Evolutionary conservation across 2,113 vertebrate species (phyloP), one percentile per base, ranked within the genome.

Genomic region (Rhinopomastus cyanomelas): DNA sequence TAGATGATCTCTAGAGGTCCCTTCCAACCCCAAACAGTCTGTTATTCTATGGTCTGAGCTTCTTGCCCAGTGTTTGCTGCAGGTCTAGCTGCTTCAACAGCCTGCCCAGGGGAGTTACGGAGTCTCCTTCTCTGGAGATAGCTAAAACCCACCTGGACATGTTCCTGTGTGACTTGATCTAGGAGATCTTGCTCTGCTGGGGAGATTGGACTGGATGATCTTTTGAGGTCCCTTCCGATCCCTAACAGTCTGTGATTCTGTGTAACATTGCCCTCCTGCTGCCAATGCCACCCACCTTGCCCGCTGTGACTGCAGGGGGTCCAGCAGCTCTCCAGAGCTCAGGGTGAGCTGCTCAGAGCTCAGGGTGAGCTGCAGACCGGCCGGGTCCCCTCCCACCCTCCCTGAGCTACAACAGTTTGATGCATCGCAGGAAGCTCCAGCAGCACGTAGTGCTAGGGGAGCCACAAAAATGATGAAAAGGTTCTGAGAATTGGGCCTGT

Each of bases 211-310:
- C n/a, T n/a, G n/a, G n/a, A n/a, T n/a, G n/a, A n/a, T n/a, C n/a
- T n/a, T n/a, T n/a, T n/a, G n/a, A n/a, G n/a, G n/a, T n/a, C n/a
- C n/a, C n/a, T n/a, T n/a, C n/a, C n/a, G n/a, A n/a, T n/a, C n/a
- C n/a, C n/a, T n/a, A n/a, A n/a, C n/a, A n/a, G n/a, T n/a, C n/a
- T n/a, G n/a, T n/a, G n/a, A n/a, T n/a, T n/a, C n/a, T n/a, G n/a
- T n/a, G n/a, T n/a, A n/a, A n/a, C 0, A 0, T 0, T 6, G 4
- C 25, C 27, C 25, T 59, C 27, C 25, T 3, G 1, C 30, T 57
- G 22, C 48, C 44, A 5, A 26, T 13, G 16, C 32, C 81, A 56
- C 51, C 55, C 16, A 1, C 1, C 0, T 9, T 46, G 10, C 13
- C 3, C 72, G 8, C 20, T 3, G 19, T 18, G 4, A 23, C 11